A percentile compares a stretch with the other conserved stretches of the same genome.
These are phyloP conservation scores for Parus major DNA, from an alignment of 2,113 vertebrate species.

Conservation along the genomic window DNA sequence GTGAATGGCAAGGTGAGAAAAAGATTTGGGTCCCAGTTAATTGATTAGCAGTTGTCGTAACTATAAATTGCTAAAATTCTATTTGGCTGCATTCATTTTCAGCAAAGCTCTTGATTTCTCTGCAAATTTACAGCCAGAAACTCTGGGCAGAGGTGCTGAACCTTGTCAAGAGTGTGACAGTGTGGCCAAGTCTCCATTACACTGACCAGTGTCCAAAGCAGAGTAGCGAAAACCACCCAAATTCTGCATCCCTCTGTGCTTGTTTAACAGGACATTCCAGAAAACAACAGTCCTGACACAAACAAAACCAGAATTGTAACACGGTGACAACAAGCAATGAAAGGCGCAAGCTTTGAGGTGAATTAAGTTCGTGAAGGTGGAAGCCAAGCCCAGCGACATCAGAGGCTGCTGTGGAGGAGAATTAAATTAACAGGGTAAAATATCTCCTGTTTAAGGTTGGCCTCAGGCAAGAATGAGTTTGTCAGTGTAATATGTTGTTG, in stretches of 20 bases:
- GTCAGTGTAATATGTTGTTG: background rate
- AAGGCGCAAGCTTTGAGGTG: background rate
- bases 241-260: background rate
- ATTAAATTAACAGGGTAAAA: background rate
- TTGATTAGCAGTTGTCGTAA: background rate
- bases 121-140: background rate
- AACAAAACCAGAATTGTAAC: background rate
- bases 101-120: background rate
- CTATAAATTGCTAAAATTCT: background rate
- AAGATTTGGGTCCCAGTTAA: background rate
- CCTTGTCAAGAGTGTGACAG: rapidly evolving
- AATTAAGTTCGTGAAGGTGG: background rate
- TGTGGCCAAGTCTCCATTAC: rapidly evolving
- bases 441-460: background rate
- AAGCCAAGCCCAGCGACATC: background rate
- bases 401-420: background rate
- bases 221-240: background rate
- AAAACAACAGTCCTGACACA: background rate
- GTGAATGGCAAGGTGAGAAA: background rate
- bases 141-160: background rate
- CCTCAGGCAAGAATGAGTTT: background rate
- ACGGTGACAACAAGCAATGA: background rate
- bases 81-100: background rate
- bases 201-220: background rate
- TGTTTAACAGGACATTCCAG: background rate